These are phyloP conservation scores for Xylota segnis DNA, from an alignment of 2,888 invertebrate species.

Conservation along the genomic window DNA sequence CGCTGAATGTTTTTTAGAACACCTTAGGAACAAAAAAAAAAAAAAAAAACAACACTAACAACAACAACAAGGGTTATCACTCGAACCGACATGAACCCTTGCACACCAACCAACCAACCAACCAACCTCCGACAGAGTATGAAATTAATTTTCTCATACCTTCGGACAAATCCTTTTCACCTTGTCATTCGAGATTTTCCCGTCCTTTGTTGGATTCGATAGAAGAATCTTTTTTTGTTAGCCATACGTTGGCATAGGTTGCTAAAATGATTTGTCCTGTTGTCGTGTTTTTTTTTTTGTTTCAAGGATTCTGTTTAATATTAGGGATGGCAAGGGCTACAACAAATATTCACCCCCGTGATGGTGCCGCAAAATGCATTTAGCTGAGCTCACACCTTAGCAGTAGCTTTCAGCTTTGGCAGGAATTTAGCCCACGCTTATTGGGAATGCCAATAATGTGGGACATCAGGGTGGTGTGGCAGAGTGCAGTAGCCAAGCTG, in stretches of 20 bases:
- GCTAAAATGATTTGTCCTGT: constrained; percentile 6
- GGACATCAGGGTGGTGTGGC: constrained; percentile 25
- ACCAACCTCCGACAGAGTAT: constrained; percentile 73
- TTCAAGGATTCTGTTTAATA: constrained; percentile 41
- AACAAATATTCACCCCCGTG: constrained; percentile 28
- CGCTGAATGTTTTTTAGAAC: constrained; percentile 63
- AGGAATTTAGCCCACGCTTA: constrained; percentile 1
- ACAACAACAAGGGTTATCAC: constrained; percentile 38
- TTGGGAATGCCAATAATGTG: constrained; percentile 59
- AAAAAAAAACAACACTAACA: constrained; percentile 22
- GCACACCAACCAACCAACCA: constrained; percentile 56
- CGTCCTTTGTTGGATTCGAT: constrained; percentile 56
- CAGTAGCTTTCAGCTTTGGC: no score
- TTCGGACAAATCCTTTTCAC: constrained; percentile 75
- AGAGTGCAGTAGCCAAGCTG: background rate
- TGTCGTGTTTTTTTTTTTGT: constrained; percentile 28
- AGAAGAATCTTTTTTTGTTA: constrained; percentile 35
- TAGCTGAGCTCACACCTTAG: constrained; percentile 8
- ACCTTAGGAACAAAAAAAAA: constrained; percentile 50
- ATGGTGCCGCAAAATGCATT: constrained; percentile 33
- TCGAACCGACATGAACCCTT: constrained; percentile 53
- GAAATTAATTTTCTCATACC: constrained; percentile 75
- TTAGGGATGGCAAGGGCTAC: constrained; percentile 17
- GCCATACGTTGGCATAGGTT: constrained; percentile 3
- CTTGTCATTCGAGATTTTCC: constrained; percentile 73